Conservation (phyloP, 2,113 vertebrate species). For the Recurvirostra avosetta region DNA sequence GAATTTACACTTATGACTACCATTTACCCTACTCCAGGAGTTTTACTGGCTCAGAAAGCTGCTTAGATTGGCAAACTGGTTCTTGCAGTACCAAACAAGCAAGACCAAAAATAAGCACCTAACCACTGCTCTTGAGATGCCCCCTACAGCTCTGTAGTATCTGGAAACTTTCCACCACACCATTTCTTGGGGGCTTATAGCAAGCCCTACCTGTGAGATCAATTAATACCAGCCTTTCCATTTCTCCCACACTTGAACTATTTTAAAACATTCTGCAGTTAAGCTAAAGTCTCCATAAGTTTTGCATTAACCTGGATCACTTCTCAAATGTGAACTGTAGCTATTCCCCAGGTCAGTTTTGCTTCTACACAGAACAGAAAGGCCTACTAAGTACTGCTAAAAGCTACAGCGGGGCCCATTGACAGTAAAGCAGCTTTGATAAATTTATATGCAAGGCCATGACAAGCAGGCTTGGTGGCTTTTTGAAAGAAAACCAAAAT, state of each 20-base stretch:
- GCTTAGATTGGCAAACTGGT: not conserved
- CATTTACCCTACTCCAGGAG: not conserved
- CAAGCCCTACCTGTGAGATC: not conserved
- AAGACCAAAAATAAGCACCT: not conserved
- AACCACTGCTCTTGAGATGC: not conserved
- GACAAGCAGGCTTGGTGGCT: not conserved
- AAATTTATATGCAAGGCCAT: not conserved
- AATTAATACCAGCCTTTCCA: not conserved
- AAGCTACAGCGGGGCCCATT: not conserved
- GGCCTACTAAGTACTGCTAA: not conserved
- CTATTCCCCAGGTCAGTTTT: not conserved
- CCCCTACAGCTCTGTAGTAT: not conserved
- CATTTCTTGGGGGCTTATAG: not conserved
- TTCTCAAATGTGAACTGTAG: not conserved
- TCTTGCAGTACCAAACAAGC: not conserved
- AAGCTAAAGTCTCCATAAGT: not conserved
- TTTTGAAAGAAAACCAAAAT: not conserved
- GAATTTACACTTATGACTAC: not conserved
- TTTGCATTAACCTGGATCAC: not conserved
- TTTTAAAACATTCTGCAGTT: not conserved
- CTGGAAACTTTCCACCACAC: not conserved
- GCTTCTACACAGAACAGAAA: not conserved
- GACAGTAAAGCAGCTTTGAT: not conserved
- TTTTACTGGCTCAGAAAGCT: not conserved
- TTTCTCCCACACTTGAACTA: not conserved